Evolutionary conservation across 2,113 vertebrate species (phyloP), one percentile per base, ranked within the genome.

Genomic region (Acrocephalus kingi): DNA sequence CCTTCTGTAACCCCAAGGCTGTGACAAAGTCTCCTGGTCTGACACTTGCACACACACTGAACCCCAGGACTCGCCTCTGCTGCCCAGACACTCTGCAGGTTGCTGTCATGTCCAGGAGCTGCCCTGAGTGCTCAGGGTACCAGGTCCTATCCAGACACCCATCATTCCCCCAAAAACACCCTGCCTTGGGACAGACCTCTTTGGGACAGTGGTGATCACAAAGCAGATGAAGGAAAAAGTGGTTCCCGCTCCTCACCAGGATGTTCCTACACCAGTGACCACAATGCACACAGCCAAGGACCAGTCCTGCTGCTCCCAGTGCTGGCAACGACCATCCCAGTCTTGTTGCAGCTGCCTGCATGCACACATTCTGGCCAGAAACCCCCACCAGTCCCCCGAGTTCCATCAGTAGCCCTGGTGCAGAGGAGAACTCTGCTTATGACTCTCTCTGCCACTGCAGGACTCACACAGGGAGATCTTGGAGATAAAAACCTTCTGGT

Each of bases 1-100:
- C 59, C 52, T 33, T 24, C 54, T 71, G 28, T 9, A 41, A 15
- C 45, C 61, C 23, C 10, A 7, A 10, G 30, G 45, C 82, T 78
- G 22, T 73, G 71, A 52, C 43, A 24, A 82, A 66, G 24, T 54
- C 62, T 89, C 51, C 41, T 48, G 21, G 7, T 66, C 81, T 0
- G 0, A 61, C 22, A 33, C 27, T 66, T 15, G 2, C n/a, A 73
- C 3, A 0, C 1, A 1, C 9, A 7, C 31, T 7, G 15, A 46
- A 35, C 11, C n/a, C 24, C 21, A 1, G n/a, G 68, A 43, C 39
- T 64, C 0, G 0, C 11, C 56, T 87, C 61, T 78, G 55, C 55
- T 77, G 69, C 55, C 28, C 4, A 0, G 37, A 37, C 11, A 23
- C 33, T 13, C 2, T 67, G 22, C 3, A 2, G 45, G 43, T 25